Conservation (phyloP, 2,113 vertebrate species). For the Sminthopsis crassicaudata region DNA sequence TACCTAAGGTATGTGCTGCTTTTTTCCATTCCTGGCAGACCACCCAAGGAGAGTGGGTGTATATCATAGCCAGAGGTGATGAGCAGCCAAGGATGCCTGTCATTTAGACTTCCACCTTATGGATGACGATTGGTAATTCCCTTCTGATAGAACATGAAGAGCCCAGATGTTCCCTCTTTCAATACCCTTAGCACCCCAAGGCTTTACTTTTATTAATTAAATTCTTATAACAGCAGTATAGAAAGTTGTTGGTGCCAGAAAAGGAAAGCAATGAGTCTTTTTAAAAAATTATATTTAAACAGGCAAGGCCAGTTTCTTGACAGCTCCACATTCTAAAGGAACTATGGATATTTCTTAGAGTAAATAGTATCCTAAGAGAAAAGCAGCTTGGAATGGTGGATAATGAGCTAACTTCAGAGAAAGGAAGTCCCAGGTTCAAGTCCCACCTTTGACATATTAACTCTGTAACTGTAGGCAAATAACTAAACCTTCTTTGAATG, state of each 20-base stretch:
- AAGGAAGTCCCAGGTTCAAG: background rate
- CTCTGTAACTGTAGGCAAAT: background rate
- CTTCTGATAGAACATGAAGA: conserved; percentile 47
- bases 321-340: background rate
- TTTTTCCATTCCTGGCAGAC: conserved; percentile 88
- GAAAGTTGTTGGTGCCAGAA: conserved; percentile 49
- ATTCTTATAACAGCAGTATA: conserved; percentile 1
- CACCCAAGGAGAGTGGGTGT: conserved; percentile 84
- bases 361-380: background rate
- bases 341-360: background rate
- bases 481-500: background rate
- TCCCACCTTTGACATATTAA: background rate
- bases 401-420: background rate
- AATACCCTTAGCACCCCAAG: background rate
- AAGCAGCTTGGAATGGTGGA: background rate
- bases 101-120: conserved; percentile 82
- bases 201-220: conserved; percentile 69
- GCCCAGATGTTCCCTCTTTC: background rate
- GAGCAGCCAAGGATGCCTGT: conserved; percentile 85
- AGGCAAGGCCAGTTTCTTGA: background rate
- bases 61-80: conserved; percentile 89
- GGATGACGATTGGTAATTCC: conserved; percentile 77
- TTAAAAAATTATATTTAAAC: background rate
- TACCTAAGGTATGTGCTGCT: conserved; percentile 86
- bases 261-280: conserved; percentile 32